Conservation (phyloP, 1,140 invertebrate genomes). For the Cheumatopsyche charites region DNA sequence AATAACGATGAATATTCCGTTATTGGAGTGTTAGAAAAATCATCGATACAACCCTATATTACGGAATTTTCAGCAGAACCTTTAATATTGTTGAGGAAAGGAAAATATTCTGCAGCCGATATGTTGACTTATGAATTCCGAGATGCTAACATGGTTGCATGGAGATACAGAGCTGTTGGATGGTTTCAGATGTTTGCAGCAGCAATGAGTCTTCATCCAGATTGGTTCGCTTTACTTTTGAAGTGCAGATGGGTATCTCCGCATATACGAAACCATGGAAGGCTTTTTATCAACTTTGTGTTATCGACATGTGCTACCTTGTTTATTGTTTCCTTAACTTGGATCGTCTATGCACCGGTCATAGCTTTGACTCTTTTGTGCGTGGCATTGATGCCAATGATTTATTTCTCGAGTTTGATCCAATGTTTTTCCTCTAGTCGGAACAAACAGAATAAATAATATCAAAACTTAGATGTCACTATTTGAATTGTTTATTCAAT, state of each 20-base stretch:
- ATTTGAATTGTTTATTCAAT: too few species aligned
- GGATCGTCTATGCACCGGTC: constrained; percentile 51
- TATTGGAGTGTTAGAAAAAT: constrained; percentile 72
- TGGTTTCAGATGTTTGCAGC: constrained; percentile 61
- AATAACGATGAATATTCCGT: constrained; percentile 77
- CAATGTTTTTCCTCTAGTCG: not conserved
- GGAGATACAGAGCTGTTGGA: constrained; percentile 58
- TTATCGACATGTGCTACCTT: constrained; percentile 58
- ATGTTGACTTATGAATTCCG: constrained; percentile 55
- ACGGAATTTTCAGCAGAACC: constrained; percentile 61
- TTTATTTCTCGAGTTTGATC: constrained; percentile 39
- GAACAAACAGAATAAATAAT: not conserved
- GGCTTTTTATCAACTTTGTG: constrained; percentile 56
- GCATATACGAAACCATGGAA: constrained; percentile 53
- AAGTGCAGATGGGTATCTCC: constrained; percentile 56
- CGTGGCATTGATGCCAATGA: constrained; percentile 34
- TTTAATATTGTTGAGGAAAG: constrained; percentile 56
- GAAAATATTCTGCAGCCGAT: constrained; percentile 56
- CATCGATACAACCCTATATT: constrained; percentile 71
- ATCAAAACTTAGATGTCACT: too few species aligned
- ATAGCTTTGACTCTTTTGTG: constrained; percentile 30
- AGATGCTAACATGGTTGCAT: constrained; percentile 56
- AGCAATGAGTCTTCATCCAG: constrained; percentile 60
- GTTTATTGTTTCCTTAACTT: constrained; percentile 57
- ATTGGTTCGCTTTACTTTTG: constrained; percentile 59